A percentile compares a stretch with the other conserved stretches of the same genome.
phyloP scores from a whole-genome alignment of 2,113 vertebrate species.

The Zapus hudsonius region DNA sequence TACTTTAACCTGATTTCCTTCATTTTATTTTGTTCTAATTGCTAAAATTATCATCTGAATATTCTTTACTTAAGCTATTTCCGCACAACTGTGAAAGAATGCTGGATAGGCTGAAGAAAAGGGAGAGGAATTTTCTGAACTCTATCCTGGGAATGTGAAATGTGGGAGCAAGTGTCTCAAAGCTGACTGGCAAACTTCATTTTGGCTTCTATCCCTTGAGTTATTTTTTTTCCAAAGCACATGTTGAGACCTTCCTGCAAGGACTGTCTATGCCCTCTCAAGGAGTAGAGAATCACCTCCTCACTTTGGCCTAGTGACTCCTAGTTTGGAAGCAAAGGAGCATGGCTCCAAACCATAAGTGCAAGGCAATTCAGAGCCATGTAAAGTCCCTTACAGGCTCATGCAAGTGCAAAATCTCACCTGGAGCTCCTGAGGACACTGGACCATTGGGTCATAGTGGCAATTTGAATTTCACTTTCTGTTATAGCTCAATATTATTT shows the following conservation, averaged over 20 bases:
- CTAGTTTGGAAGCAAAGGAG: background rate
- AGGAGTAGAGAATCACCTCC: background rate
- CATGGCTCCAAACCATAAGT: background rate
- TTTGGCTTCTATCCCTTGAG: constrained; percentile 4
- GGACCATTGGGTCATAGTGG: background rate
- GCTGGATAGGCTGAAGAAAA: background rate
- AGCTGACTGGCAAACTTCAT: background rate
- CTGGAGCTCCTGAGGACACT: background rate
- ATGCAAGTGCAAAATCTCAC: background rate
- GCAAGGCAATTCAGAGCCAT: background rate
- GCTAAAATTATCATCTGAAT: background rate
- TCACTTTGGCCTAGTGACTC: background rate
- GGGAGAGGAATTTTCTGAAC: background rate
- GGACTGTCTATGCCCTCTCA: too few species aligned
- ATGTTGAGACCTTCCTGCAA: background rate
- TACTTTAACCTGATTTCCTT: background rate
- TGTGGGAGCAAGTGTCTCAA: background rate
- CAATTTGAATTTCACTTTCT: background rate
- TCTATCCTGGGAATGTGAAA: background rate
- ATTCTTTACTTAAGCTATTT: background rate
- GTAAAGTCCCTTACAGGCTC: background rate
- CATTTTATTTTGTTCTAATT: background rate
- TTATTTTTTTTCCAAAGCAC: background rate
- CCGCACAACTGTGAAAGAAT: background rate
- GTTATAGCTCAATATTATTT: background rate